Base-by-base conservation (phyloP, 1,140 invertebrate species). In the Ceratina australensis region DNA sequence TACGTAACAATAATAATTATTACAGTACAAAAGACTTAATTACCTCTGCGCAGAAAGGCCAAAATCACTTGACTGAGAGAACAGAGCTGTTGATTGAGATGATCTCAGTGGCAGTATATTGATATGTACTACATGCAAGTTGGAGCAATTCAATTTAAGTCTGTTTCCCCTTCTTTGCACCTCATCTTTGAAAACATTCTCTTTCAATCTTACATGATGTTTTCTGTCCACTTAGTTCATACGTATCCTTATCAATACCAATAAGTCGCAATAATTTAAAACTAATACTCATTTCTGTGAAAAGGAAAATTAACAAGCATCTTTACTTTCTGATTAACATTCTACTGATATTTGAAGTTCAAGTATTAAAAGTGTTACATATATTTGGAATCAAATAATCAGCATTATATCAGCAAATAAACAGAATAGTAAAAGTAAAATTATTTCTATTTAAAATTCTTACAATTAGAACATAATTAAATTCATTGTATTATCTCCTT, bases 141-240 rank as follows among this genome's bases (percentile, higher is more conserved):
- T 88, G 80, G 79, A 76, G 85, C 90, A 86, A 88, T 90, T 90
- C 87, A 83, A 91, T 90, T 90, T 92, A 92, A 91, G 89, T 88
- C 79, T 80, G 86, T 72, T 86, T 74, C 79, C 85, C 80, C 82
- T 81, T 84, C 75, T 80, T 72, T 66, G 49, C 16, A 42, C 47
- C 56, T 72, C 24, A 52, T 76, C 72, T 84, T 56, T 74, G 42
- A 59, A 22, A 78, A 65, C 65, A 67, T 83, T 77, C 69, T 80
- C 72, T 33, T 80, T 78, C 50, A 59, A 68, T 85, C 67, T 64
- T 83, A 61, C 71, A 79, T 54, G 61, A 59, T 82, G 42, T 83
- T 73, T 60, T 56, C 61, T 83, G 49, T 71, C 60, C 78, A 57
- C 83, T 65, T 64, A 68, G 50, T 50, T 42, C n/a, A 67, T 24